These are phyloP conservation scores for Sphaeridia pumilis DNA, from an alignment of 2,888 invertebrate species.

Conservation along the genomic window DNA sequence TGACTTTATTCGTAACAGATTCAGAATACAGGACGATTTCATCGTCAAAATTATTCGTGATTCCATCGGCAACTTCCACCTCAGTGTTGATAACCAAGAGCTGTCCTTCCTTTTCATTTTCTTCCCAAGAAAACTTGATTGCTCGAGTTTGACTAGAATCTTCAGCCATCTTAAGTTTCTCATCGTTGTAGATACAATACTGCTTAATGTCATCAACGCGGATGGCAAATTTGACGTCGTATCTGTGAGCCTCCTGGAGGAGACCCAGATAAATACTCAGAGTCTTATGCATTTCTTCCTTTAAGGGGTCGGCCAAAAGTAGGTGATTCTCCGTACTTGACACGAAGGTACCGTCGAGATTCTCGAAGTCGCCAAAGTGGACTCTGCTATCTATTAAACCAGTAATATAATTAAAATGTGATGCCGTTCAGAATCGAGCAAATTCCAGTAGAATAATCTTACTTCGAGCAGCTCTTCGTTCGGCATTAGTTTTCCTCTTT, in stretches of 20 bases:
- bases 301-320: conserved; percentile 22
- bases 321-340: conserved; percentile 22
- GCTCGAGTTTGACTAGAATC: conserved; percentile 3
- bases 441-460: conserved; percentile 3
- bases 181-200: conserved; percentile 14
- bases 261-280: conserved; percentile 32
- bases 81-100: conserved; percentile 14
- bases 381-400: conserved; percentile 28
- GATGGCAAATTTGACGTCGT: conserved; percentile 27
- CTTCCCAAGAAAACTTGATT: conserved; percentile 3
- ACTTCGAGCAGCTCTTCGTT: conserved; percentile 20
- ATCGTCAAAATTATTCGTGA: conserved; percentile 26
- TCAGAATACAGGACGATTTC: conserved; percentile 21
- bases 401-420: not conserved
- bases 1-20: conserved; percentile 17
- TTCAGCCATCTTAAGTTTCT: conserved; percentile 7
- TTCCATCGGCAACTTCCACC: conserved; percentile 6
- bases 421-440: not conserved
- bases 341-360: conserved; percentile 15
- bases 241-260: conserved; percentile 30
- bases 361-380: conserved; percentile 29
- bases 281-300: conserved; percentile 25
- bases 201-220: conserved; percentile 23
- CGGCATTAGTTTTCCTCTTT: conserved; percentile 8
- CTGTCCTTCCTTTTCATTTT: conserved; percentile 1